Evolutionary conservation across 2,888 invertebrate species (phyloP).

Genomic region (Leptarthrus brevirostris): DNA sequence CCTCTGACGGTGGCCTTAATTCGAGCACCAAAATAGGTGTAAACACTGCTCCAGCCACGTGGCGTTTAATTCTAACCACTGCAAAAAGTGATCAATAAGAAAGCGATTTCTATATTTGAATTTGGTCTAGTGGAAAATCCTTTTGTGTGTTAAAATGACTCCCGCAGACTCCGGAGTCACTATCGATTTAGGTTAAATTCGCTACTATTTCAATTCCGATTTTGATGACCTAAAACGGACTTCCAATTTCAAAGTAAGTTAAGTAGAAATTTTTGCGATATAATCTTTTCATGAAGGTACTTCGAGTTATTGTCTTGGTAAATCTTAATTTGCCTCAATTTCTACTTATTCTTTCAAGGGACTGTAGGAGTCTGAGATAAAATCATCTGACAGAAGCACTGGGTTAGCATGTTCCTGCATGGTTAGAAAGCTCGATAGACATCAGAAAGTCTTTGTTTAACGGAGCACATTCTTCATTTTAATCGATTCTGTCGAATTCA

Average conservation of each 20-base stretch:
- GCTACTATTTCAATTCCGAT: slow-evolving; percentile 9
- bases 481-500: no score
- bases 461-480: no score
- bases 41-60: neutral
- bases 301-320: slow-evolving; percentile 20
- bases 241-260: slow-evolving; percentile 15
- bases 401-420: no score
- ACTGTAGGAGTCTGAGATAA: slow-evolving; percentile 1
- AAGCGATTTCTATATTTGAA: neutral
- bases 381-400: neutral
- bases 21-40: neutral
- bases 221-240: no score
- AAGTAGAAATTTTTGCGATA: slow-evolving; percentile 10
- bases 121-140: neutral
- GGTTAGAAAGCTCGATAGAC: no score
- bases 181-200: neutral
- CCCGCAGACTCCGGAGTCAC: neutral
- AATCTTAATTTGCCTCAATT: slow-evolving; percentile 3
- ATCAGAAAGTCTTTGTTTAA: no score
- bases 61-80: neutral
- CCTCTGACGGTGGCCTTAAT: slow-evolving; percentile 14
- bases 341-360: slow-evolving; percentile 11
- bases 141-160: neutral
- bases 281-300: neutral
- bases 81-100: neutral